Base-by-base conservation (phyloP, 2,113 vertebrate species). In the Xyrauchen texanus region DNA sequence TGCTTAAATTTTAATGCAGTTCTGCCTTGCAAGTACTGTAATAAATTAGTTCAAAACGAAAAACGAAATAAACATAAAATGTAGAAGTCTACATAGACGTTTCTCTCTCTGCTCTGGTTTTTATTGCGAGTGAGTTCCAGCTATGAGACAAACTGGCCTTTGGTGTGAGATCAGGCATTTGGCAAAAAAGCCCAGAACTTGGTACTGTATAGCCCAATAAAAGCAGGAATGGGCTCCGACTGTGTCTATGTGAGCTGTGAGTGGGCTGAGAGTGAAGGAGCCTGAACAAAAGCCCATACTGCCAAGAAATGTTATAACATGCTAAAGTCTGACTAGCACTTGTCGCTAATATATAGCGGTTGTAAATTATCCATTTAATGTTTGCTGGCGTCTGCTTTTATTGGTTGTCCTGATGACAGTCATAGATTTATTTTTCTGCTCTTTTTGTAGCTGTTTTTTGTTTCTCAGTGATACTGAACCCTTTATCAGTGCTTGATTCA, bases 301-400 rank as follows among this genome's bases (percentile, higher is more conserved):
- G 86, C 86, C 88, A 88, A 78, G 83, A 86, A 90, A 90, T 87
- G 91, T 92, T 92, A 92, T 87, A 92, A 89, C 84, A 86, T 88
- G 89, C 82, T 92, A 90, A 91, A 92, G 88, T 80, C 88, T 80
- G 87, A 84, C 86, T 86, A 78, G 76, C 83, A 85, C 85, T 88
- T 55, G 68, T 83, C 79, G 83, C 70, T 86, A 89, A 86, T 88
- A 88, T 89, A 90, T 85, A 83, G 85, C 83, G 71, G 79, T 80
- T 88, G 87, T 92, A 92, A 89, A 92, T 89, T 89, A 73, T 63
- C 67, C n/a, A 82, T 88, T 86, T 89, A 89, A 88, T 89, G 85
- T 89, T 85, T 72, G 16, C 81, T 15, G 75, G 79, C 73, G 79
- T 65, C 76, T 55, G 79, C 44, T 82, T 78, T 82, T 79, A 79